Percentiles rank a stretch among this genome's conserved stretches.
These are phyloP conservation scores for Urocolius indicus DNA, from an alignment of 2,113 vertebrate species.

Conservation along the genomic window DNA sequence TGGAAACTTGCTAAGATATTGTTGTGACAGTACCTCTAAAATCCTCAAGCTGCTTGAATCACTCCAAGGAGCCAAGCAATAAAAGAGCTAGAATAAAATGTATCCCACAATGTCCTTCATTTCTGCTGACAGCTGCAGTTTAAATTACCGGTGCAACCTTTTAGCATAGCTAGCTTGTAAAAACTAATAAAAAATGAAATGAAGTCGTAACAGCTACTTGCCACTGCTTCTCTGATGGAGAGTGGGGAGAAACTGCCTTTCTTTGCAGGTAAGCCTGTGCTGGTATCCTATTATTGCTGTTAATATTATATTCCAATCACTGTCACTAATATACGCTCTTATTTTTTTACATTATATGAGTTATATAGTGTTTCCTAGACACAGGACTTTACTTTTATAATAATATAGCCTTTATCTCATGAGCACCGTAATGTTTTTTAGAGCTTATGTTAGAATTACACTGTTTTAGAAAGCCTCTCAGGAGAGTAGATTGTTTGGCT, in stretches of 20 bases:
- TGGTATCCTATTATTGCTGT: neutral
- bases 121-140: constrained; percentile 57
- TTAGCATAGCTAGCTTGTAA: constrained; percentile 26
- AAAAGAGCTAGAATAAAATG: constrained; percentile 36
- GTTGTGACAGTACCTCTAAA: neutral
- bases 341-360: neutral
- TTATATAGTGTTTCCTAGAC: neutral
- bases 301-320: neutral
- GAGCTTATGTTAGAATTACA: neutral
- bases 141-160: constrained; percentile 21
- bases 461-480: rapidly evolving
- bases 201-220: neutral
- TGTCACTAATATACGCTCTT: neutral
- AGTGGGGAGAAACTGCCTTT: neutral
- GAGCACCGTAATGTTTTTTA: neutral
- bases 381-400: neutral
- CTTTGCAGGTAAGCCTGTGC: neutral
- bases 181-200: constrained; percentile 27
- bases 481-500: neutral
- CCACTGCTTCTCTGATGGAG: neutral
- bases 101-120: constrained; percentile 28
- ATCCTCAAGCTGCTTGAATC: neutral
- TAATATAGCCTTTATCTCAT: neutral
- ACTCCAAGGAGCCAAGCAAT: constrained; percentile 12
- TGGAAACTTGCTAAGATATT: neutral